phyloP scores from a whole-genome alignment of 2,888 invertebrate genomes.

The Eupithecia subumbrata region DNA sequence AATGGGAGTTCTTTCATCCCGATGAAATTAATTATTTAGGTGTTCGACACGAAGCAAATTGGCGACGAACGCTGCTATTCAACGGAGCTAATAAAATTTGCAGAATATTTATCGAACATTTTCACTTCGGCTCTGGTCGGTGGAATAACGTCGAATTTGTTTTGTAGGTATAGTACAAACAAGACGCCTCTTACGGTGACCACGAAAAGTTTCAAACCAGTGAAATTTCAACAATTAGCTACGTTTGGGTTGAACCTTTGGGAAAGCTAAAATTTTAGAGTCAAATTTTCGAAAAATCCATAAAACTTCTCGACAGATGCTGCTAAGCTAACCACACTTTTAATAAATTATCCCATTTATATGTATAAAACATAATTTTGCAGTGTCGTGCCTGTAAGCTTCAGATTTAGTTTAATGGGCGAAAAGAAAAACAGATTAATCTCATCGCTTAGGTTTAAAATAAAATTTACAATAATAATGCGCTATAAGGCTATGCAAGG shows the following conservation, averaged over 20 bases:
- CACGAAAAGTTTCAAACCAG: background rate
- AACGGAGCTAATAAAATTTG: constrained; percentile 49
- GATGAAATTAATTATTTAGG: constrained; percentile 62
- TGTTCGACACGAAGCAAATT: constrained; percentile 53
- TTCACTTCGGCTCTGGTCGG: constrained; percentile 26
- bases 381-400: constrained; percentile 11
- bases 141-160: background rate
- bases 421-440: constrained; percentile 29
- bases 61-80: constrained; percentile 49
- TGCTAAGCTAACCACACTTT: background rate
- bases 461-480: constrained; percentile 30
- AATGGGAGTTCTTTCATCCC: constrained; percentile 57
- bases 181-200: background rate
- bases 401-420: constrained; percentile 36
- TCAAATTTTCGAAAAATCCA: background rate
- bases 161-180: background rate
- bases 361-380: constrained; percentile 11
- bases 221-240: background rate
- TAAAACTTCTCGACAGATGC: background rate
- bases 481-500: constrained; percentile 13
- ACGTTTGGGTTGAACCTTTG: background rate
- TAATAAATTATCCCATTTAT: constrained; percentile 6
- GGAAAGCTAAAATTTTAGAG: background rate
- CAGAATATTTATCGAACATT: constrained; percentile 37
- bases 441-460: constrained; percentile 27